Evolutionary conservation across 2,797 vertebrate genomes (phyloP).

Genomic region (Lycodopsis pacificus): DNA sequence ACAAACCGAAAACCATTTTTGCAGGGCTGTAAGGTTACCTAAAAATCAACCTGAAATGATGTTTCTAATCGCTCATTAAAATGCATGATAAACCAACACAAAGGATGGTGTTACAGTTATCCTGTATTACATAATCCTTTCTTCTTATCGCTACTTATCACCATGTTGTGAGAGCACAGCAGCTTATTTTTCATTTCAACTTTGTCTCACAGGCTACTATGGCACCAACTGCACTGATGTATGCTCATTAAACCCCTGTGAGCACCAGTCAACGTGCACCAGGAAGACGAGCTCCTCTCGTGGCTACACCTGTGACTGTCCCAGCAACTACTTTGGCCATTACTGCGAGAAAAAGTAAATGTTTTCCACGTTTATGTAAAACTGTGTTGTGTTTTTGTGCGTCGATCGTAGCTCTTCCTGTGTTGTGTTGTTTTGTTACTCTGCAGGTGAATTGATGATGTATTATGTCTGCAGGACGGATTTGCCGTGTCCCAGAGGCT

Average conservation of each 20-base stretch:
- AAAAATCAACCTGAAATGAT: neutral
- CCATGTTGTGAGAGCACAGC: neutral
- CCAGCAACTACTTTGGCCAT: slow-evolving; percentile 89
- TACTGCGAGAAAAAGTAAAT: slow-evolving; percentile 94
- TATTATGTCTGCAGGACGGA: slow-evolving; percentile 80
- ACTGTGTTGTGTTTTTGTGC: neutral
- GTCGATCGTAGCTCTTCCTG: neutral
- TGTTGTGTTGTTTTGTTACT: neutral
- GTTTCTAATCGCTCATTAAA: neutral
- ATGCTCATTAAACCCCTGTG: slow-evolving; percentile 92
- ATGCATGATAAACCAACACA: neutral
- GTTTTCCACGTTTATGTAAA: neutral
- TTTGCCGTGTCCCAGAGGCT: slow-evolving; percentile 92
- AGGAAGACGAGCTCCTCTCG: slow-evolving; percentile 83
- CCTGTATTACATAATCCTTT: neutral
- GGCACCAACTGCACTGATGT: slow-evolving; percentile 90
- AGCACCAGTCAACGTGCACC: slow-evolving; percentile 88
- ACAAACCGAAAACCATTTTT: neutral
- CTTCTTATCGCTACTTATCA: neutral
- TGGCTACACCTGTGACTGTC: slow-evolving; percentile 92
- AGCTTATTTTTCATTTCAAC: neutral
- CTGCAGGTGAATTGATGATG: neutral
- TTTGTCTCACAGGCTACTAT: slow-evolving; percentile 86
- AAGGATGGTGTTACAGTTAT: neutral
- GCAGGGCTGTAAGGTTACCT: neutral